Base-by-base conservation (phyloP, 2,797 vertebrate genomes). In the Microcaecilia unicolor region DNA sequence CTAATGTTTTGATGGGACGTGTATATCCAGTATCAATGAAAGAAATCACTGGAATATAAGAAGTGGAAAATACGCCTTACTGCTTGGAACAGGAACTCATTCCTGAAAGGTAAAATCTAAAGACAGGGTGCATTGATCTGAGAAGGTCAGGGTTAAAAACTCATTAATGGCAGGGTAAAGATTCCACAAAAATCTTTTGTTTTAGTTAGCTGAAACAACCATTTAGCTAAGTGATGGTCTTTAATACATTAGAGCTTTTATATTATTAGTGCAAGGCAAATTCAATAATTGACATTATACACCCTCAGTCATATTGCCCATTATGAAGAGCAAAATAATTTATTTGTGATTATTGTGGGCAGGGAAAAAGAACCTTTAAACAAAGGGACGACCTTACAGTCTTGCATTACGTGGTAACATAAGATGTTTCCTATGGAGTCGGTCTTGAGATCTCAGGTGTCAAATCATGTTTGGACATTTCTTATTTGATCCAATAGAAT, bases 91-190 rank as follows among this genome's bases (percentile, higher is more conserved):
- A 64, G 58, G 55, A 64, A 71, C 70, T 58, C 43, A 58, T 75
- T 66, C 64, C 70, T 69, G 65, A 75, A 74, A 74, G 64, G 66
- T 69, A 70, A 74, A 76, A 63, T 58, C 15, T 64, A 74, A 60
- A 60, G 51, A 53, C 44, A n/a, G n/a, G 63, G 61, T 72, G 68
- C 64, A 77, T 60, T 67, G 60, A 80, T 77, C n/a, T 72, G 55
- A 53, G 73, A 76, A 73, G 59, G 63, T 67, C 70, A 67, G 67
- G 55, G 62, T 79, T 71, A 72, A 62, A 70, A 66, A 60, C 60
- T 76, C 59, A 64, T 70, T 80, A 80, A 63, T 9, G 65, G 52
- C 66, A 70, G 51, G 49, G 61, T 74, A 70, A 74, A 78, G 65
- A 68, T 74, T 37, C 41, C 64, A 41, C 39, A 58, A 60, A n/a